Percentiles rank a stretch among this genome's conserved stretches.
phyloP scores from a whole-genome alignment of 92 coral and sea anemone species.

The Porites rus region DNA sequence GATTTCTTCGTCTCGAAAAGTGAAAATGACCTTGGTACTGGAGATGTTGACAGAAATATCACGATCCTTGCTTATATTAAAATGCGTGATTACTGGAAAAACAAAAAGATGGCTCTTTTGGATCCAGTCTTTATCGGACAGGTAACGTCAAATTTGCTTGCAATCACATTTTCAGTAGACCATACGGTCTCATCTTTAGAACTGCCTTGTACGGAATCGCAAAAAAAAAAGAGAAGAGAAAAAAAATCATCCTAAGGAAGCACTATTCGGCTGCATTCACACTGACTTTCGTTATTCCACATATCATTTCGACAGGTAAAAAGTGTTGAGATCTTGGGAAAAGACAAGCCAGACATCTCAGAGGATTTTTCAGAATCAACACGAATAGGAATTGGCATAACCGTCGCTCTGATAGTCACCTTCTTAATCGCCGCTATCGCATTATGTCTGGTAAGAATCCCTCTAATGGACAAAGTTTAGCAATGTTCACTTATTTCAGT shows the following conservation, averaged over 20 bases:
- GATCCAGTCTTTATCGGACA: constrained; percentile 45
- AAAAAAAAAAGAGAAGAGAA: too few relatives aligned
- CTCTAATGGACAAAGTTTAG: background rate
- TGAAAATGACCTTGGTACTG: background rate
- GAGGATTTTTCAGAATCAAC: constrained; percentile 38
- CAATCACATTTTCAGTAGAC: background rate
- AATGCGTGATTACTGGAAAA: constrained; percentile 47
- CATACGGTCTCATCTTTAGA: background rate
- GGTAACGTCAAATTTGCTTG: constrained; percentile 16
- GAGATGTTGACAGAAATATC: constrained; percentile 29
- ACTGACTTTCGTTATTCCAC: too few relatives aligned
- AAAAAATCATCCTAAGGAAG: too few relatives aligned
- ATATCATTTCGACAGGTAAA: constrained; percentile 29
- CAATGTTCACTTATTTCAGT: too few relatives aligned
- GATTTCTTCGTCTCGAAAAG: constrained; percentile 55
- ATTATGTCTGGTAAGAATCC: constrained; percentile 34
- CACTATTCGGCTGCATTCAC: too few relatives aligned
- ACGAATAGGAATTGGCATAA: constrained; percentile 45
- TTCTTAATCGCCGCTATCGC: constrained; percentile 25
- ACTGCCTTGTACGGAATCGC: too few relatives aligned
- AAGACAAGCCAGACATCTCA: constrained; percentile 46
- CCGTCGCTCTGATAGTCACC: constrained; percentile 30
- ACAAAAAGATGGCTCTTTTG: constrained; percentile 56
- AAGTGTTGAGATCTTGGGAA: constrained; percentile 57
- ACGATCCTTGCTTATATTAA: constrained; percentile 56